Conservation (phyloP, 2,888 invertebrate species). For the Yponomeuta malinellus region DNA sequence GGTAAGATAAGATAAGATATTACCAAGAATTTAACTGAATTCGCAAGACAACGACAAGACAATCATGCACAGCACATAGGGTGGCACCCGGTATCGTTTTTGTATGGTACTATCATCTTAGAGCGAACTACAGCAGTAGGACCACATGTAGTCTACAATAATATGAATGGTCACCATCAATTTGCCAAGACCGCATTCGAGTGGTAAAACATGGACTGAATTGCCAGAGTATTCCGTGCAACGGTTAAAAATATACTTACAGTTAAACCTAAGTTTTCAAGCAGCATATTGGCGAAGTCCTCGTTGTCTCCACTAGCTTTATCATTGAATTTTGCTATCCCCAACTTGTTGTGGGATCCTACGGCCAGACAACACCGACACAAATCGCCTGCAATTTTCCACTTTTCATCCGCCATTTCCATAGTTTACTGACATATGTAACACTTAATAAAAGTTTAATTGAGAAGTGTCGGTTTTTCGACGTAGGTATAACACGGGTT, state of each 20-base stretch:
- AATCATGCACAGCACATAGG: neutral
- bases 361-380: conserved; percentile 60
- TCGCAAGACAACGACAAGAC: neutral
- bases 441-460: neutral
- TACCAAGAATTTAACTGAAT: too few species aligned
- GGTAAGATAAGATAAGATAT: too few species aligned
- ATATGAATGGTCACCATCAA: too few species aligned
- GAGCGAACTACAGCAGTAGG: too few species aligned
- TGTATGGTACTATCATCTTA: too few species aligned
- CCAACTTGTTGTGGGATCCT: conserved; percentile 45
- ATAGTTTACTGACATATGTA: neutral
- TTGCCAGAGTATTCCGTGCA: too few species aligned
- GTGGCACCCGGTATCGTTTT: neutral
- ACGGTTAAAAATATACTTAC: neutral
- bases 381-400: conserved; percentile 46
- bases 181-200: too few species aligned
- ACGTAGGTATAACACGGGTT: conserved; percentile 9
- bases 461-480: neutral
- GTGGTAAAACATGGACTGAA: too few species aligned
- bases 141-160: too few species aligned
- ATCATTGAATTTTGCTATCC: conserved; percentile 27
- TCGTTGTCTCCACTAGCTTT: conserved; percentile 22
- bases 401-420: conserved; percentile 23
- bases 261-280: neutral
- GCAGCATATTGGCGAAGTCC: neutral